Base-by-base conservation (phyloP, 2,113 vertebrate species). In the Rhombomys opimus region DNA sequence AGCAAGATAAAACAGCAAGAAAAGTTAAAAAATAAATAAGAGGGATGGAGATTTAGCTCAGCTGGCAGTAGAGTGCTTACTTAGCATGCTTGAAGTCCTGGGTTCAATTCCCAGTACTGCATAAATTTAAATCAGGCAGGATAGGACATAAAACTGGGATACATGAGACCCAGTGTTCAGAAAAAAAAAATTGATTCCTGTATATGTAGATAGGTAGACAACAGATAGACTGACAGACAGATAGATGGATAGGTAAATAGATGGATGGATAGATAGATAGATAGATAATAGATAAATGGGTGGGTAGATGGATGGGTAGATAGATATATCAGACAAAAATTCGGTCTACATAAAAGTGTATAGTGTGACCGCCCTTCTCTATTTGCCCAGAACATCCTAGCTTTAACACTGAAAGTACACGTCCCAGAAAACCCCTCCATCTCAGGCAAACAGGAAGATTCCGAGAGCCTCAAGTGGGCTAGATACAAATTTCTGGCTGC, bases 401-500 rank as follows among this genome's bases (percentile, higher is more conserved):
- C n/a, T 87, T 96, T 90, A 87, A 70, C 75, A 32, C 35, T 70
- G 38, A 63, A 90, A 91, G 52, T 75, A 61, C 82, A 54, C 50
- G 50, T 54, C 13, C 63, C 35, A 70, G 54, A 67, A 68, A 91
- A 57, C 54, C n/a, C 87, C 65, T 92, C 46, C 4, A 25, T 52
- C 50, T 50, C 18, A 81, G 76, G 73, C 76, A 92, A 57, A 75
- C 25, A 22, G 25, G 27, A 80, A 94, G 57, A 76, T 94, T 35
- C 67, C 68, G 35, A 85, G 70, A 92, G 38, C 35, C 20, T 76
- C 50, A 84, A 50, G 27, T 78, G 30, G 57, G 70, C 50, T 63
- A 76, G 68, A 77, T 91, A 89, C 23, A 94, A 72, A 85, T 35
- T 68, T 72, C 63, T 81, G 38, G n/a, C 57, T 32, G 1, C 25